Conservation (phyloP, 2,888 invertebrate species). For the Eulithis testata region DNA sequence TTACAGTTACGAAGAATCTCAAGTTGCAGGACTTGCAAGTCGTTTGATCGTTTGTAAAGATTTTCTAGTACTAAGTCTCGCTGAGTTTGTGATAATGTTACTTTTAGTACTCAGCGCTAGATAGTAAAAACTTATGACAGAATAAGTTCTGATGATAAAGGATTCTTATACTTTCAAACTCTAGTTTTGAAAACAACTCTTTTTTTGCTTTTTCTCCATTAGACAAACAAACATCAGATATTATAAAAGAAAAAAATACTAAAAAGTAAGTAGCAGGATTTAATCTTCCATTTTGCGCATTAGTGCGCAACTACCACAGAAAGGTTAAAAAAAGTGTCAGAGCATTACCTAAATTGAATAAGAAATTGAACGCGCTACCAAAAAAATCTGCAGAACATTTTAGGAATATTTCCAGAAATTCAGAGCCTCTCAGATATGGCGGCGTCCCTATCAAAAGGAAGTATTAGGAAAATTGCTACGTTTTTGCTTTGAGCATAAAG, state of each 20-base stretch:
- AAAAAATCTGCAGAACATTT: conserved; percentile 18
- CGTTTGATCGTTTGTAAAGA: conserved; percentile 26
- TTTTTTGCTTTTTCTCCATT: too few relatives aligned
- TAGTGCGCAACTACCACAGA: neutral
- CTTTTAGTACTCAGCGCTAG: conserved; percentile 1
- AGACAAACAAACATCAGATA: too few relatives aligned
- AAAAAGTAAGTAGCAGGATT: neutral
- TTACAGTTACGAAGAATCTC: conserved; percentile 6
- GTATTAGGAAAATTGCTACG: conserved; percentile 32
- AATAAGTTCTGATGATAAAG: neutral
- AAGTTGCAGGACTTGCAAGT: conserved; percentile 12
- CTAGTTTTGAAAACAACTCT: neutral
- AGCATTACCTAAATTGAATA: conserved; percentile 15
- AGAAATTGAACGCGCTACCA: conserved; percentile 12
- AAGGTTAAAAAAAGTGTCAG: conserved; percentile 9
- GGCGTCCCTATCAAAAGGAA: conserved; percentile 25
- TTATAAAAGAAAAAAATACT: too few relatives aligned
- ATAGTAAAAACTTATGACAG: conserved; percentile 22
- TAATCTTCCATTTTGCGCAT: neutral
- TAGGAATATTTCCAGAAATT: conserved; percentile 24
- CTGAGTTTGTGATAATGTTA: conserved; percentile 27
- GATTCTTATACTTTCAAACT: neutral
- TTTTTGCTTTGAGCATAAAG: conserved; percentile 31
- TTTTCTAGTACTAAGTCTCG: conserved; percentile 17
- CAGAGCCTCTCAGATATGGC: conserved; percentile 15